Evolutionary conservation across 2,797 vertebrate species (phyloP).

Genomic region (Sebastes umbrosus): DNA sequence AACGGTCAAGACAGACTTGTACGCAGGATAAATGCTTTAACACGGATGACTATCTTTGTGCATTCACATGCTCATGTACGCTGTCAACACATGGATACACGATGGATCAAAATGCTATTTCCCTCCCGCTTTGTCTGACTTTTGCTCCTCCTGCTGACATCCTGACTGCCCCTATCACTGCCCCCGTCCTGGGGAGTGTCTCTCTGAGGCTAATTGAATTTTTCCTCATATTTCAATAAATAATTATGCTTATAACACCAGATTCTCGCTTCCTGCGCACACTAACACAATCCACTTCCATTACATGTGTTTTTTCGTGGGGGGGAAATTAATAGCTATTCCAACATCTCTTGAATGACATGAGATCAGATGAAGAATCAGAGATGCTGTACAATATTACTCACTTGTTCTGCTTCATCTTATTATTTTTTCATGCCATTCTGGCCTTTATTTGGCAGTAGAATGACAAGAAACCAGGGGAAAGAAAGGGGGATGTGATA

Average conservation of each 20-base stretch:
- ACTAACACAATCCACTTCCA: conserved; percentile 8
- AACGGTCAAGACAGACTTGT: not conserved
- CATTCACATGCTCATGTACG: conserved; percentile 36
- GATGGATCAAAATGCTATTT: conserved; percentile 74
- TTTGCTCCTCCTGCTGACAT: conserved; percentile 63
- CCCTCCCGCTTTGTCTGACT: conserved; percentile 75
- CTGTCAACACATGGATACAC: conserved; percentile 27
- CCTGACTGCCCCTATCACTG: conserved; percentile 81
- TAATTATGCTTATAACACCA: conserved; percentile 79
- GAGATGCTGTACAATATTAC: not conserved
- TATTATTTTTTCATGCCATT: not conserved
- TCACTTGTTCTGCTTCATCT: not conserved
- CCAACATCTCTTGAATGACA: not conserved
- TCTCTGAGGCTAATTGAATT: conserved; percentile 82
- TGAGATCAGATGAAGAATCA: not conserved
- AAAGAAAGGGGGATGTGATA: not conserved
- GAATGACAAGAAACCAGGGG: not conserved
- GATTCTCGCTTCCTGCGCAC: conserved; percentile 48
- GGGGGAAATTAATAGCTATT: not conserved
- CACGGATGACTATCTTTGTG: conserved; percentile 26
- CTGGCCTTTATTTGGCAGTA: not conserved
- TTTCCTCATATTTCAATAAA: conserved; percentile 92
- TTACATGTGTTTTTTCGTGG: not conserved
- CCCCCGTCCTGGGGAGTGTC: conserved; percentile 80
- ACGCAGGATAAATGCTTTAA: conserved; percentile 7